Percentiles rank a stretch among this genome's conserved stretches.
Evolutionary conservation across 2,113 vertebrate genomes (phyloP).

Genomic region (Corythaeola cristata): DNA sequence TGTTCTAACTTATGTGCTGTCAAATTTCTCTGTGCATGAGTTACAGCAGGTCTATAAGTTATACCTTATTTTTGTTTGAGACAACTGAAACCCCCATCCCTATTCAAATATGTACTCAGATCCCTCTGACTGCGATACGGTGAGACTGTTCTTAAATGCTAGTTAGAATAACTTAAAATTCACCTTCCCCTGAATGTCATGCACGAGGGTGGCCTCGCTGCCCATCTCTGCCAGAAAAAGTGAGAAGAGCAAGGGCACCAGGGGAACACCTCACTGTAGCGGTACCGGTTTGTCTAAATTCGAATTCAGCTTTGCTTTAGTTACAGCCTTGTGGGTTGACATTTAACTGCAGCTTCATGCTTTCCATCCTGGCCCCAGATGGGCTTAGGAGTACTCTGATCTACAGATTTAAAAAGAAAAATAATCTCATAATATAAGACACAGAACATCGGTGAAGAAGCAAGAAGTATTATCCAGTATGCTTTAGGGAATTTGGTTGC

Average conservation of each 20-base stretch:
- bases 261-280: background rate
- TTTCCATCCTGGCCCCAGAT: background rate
- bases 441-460: background rate
- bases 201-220: accelerated
- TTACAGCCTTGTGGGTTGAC: background rate
- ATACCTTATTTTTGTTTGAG: background rate
- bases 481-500: background rate
- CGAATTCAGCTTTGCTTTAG: background rate
- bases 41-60: background rate
- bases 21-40: background rate
- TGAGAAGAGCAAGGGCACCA: background rate
- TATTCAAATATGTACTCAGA: background rate
- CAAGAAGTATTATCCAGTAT: background rate
- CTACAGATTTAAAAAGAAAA: background rate
- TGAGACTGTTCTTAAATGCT: background rate
- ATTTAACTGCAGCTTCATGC: background rate
- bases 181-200: background rate
- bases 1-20: background rate
- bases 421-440: background rate
- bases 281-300: background rate
- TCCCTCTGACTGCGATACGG: background rate
- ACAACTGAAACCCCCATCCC: background rate
- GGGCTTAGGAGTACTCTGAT: background rate
- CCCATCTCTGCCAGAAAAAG: background rate
- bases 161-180: background rate